phyloP scores from a whole-genome alignment of 2,113 vertebrate genomes.

The Oreotrochilus melanogaster region DNA sequence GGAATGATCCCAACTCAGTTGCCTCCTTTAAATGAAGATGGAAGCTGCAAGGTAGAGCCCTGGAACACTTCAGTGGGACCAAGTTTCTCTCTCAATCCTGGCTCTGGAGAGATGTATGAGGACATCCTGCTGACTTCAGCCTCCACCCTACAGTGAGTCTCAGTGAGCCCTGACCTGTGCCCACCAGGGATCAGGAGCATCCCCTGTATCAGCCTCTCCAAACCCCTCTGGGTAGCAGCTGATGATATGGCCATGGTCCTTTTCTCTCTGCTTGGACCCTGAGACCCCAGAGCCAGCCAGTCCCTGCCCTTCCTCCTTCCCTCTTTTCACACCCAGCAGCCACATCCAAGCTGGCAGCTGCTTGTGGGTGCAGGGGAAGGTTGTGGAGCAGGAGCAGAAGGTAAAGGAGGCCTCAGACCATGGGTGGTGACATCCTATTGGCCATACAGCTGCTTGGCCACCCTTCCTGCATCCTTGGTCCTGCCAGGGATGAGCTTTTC shows the following conservation, averaged over 20 bases:
- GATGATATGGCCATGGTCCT: rapidly evolving
- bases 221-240: background rate
- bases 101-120: background rate
- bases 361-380: background rate
- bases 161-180: background rate
- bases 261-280: background rate
- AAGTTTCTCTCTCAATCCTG: rapidly evolving
- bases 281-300: background rate
- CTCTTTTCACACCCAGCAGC: background rate
- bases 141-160: background rate
- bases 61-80: background rate
- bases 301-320: background rate
- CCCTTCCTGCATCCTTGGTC: background rate
- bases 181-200: background rate
- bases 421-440: background rate
- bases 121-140: background rate
- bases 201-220: background rate
- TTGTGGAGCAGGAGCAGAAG: background rate
- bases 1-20: background rate
- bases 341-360: background rate
- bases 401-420: background rate
- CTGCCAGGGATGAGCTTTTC: background rate
- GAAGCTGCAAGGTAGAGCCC: background rate
- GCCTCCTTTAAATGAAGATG: background rate
- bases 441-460: background rate